phyloP scores from a whole-genome alignment of 1,140 invertebrate species.

The Achroia grisella region DNA sequence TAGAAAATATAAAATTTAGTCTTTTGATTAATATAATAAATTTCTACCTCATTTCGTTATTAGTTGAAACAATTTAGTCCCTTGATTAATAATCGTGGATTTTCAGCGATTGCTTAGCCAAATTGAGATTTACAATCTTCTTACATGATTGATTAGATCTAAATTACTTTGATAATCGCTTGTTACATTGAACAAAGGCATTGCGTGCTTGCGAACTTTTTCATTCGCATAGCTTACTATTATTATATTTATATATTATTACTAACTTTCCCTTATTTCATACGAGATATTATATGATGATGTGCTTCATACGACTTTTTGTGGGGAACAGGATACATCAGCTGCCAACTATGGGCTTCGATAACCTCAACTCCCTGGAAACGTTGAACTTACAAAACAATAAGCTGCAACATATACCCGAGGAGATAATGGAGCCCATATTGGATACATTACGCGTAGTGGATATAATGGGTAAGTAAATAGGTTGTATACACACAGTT shows the following conservation, averaged over 20 bases:
- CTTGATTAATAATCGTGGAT: too few species aligned
- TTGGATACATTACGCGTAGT: conserved; percentile 88
- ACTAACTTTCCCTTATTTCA: conserved; percentile 5
- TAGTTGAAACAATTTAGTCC: too few species aligned
- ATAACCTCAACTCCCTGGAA: conserved; percentile 91
- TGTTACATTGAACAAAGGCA: too few species aligned
- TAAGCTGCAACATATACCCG: conserved; percentile 84
- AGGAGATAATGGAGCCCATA: conserved; percentile 92
- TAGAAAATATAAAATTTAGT: background rate
- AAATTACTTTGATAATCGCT: too few species aligned
- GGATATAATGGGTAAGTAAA: conserved; percentile 87
- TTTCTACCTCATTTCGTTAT: background rate
- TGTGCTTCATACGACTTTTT: conserved; percentile 1
- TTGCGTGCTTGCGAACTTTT: too few species aligned
- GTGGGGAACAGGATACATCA: conserved; percentile 80
- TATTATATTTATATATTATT: background rate
- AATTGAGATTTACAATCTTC: too few species aligned
- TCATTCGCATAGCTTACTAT: too few species aligned
- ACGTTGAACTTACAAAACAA: conserved; percentile 92
- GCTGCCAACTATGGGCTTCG: conserved; percentile 85
- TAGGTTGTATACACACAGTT: too few species aligned
- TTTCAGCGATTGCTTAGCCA: too few species aligned
- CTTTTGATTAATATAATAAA: background rate
- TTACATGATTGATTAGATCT: too few species aligned
- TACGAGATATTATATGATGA: background rate